Base-by-base conservation (phyloP, 2,888 invertebrate genomes). In the Conistra vaccinii region DNA sequence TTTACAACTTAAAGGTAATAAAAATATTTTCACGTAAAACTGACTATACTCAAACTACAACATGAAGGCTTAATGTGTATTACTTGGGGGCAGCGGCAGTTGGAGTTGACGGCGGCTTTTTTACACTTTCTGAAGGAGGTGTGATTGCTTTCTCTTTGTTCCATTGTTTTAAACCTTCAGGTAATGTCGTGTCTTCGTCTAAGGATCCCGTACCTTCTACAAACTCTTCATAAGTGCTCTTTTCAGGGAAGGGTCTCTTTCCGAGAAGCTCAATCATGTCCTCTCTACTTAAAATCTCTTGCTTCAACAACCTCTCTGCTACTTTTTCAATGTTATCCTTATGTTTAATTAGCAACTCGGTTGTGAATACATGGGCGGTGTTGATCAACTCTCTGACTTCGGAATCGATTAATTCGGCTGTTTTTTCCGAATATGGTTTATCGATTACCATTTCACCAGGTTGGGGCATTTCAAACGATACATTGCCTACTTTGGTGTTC, bases 211-310 rank as follows among this genome's bases (percentile, higher is more conserved):
- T 99, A 2, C 99, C 99, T 95, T 99, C 99, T 0, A 99, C 99
- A 94, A 99, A 99, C 92, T 99, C 99, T 94, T 99, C 99, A 91
- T 99, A 99, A 17, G 99, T 99, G 23, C 99, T 99, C 96, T 99
- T 99, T 94, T 99, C 99, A 20, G 98, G 98, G 97, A 99, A 99
- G 0, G 99, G 99, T 86, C 99, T 97, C 42, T 97, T 97, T 1
- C 99, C 99, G 65, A 99, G 96, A 53, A 99, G 95, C 93, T 99
- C 99, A 81, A 99, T 98, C 99, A 99, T 99, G 92, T 99, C 99
- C 65, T 99, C 99, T 81, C 99, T 97, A 90, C 98, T 98, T 68
- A 99, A 97, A 85, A 99, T 98, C 96, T 99, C 99, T 91, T 99
- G 98, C 91, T 99, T 98, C 75, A 99, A 95, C 81, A 99, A 97